These are phyloP conservation scores for Halocynthia aurantium DNA, from an alignment of 23 tunicate genomes.

Conservation along the genomic window DNA sequence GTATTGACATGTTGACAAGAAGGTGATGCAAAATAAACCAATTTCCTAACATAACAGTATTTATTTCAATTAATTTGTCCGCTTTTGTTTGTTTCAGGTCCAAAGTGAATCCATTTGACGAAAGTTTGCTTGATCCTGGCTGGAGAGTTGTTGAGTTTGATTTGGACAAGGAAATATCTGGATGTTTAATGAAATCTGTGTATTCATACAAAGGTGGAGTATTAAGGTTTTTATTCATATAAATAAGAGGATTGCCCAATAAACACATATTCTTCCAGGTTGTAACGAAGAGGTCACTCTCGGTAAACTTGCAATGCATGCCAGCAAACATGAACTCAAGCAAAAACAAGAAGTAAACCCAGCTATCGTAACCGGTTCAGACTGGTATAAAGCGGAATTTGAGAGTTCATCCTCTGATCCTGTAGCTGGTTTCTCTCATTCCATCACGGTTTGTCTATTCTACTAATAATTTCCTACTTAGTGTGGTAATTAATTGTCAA, in stretches of 20 bases:
- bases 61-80: too few relatives aligned
- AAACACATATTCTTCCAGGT: constrained; percentile 16
- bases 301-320: constrained; percentile 51
- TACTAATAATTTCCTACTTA: not conserved
- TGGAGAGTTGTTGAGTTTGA: constrained; percentile 64
- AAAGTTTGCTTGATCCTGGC: constrained; percentile 39
- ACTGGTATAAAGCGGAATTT: constrained; percentile 90
- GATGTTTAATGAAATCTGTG: constrained; percentile 38
- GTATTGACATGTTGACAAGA: constrained; percentile 84
- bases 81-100: constrained; percentile 24
- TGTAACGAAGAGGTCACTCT: constrained; percentile 51
- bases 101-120: constrained; percentile 78
- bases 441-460: constrained; percentile 37
- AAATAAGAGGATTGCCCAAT: not conserved
- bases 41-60: not conserved
- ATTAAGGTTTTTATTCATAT: not conserved
- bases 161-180: constrained; percentile 61
- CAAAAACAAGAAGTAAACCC: constrained; percentile 53
- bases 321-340: constrained; percentile 22
- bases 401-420: constrained; percentile 47
- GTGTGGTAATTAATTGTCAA: too few relatives aligned
- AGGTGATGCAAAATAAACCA: constrained; percentile 32
- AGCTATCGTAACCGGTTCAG: constrained; percentile 42
- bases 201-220: constrained; percentile 69
- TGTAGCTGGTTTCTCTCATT: constrained; percentile 26